Evolutionary conservation across 2,797 vertebrate genomes (phyloP), one percentile per base, ranked within the genome.

Genomic region (Smutsia gigantea): DNA sequence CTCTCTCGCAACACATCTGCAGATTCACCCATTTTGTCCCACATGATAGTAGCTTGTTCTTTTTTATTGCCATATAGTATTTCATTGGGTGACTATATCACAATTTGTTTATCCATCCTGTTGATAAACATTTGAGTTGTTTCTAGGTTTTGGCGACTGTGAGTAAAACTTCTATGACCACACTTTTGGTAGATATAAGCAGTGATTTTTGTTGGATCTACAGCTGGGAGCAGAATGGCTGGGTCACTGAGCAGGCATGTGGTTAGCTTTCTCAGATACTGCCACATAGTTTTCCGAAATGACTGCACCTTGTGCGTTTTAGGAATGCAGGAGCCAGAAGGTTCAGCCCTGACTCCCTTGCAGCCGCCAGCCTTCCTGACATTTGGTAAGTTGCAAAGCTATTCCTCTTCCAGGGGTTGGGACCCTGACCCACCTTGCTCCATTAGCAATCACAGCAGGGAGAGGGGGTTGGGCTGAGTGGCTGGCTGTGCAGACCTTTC

Each of bases 361-460:
- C 3, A 15, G 23, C 19, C 23, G 42, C 49, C 25, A 59, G 25
- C 37, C 55, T 59, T 71, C 39, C 18, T 23, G 72, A 42, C 37
- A 51, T 1, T 57, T 15, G 29, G 17, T 31, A 75, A 59, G 15
- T 79, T 23, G 2, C 68, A 5, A 12, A 37, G 74, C 25, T 6
- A 7, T 23, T 29, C 34, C 71, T 57, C 10, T 15, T 72, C 55
- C 27, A 2, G 63, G 42, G 2, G 1, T 61, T 31, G 84, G 92
- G 75, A 49, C 64, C 53, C 74, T 17, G 53, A 61, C 19, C 63
- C 66, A 13, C 66, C 29, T 78, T 37, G 75, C 13, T 85, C 77
- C n/a, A 12, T 85, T 53, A 95, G 95, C 93, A 77, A n/a, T 94
- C 89, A 78, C 49, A 87, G 84, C 94, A 82, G 88, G 64, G 69